These are phyloP conservation scores for Actenoides lindsayi DNA, from an alignment of 2,113 vertebrate species.

Conservation along the genomic window DNA sequence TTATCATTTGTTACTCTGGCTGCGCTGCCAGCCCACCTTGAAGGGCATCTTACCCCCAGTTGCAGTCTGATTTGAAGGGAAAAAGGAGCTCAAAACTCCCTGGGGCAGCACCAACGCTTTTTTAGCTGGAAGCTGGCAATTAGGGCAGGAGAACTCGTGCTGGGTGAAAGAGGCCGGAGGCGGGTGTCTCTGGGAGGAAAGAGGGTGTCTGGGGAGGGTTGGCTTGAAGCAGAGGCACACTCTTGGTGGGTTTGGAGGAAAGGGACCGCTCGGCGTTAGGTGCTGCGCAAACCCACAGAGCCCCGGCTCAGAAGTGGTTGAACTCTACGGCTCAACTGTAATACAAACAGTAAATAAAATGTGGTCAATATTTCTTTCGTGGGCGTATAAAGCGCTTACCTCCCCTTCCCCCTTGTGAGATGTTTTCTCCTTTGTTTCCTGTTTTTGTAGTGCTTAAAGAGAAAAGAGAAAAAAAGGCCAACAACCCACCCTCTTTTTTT, in stretches of 20 bases:
- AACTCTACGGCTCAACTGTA: not conserved
- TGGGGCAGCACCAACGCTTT: not conserved
- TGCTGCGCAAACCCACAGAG: not conserved
- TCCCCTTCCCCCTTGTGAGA: slow-evolving; percentile 54
- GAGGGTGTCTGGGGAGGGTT: not conserved
- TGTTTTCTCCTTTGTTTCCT: slow-evolving; percentile 73
- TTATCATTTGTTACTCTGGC: not conserved
- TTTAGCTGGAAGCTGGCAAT: not conserved
- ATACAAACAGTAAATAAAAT: slow-evolving; percentile 64
- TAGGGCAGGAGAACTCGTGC: not conserved
- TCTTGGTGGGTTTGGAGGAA: not conserved
- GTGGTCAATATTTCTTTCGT: slow-evolving; percentile 66
- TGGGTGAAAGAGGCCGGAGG: not conserved
- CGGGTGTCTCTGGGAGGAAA: not conserved
- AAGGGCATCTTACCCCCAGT: not conserved
- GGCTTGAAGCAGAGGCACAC: rapidly evolving
- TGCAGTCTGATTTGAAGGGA: not conserved
- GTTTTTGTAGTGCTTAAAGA: slow-evolving; percentile 54
- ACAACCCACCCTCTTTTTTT: not conserved
- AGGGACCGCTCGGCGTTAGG: rapidly evolving
- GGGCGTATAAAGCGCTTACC: slow-evolving; percentile 54
- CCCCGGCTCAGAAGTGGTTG: not conserved
- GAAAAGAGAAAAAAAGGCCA: not conserved
- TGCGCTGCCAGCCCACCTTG: not conserved
- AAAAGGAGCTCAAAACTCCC: not conserved